Conservation (phyloP, 1,140 invertebrate genomes). For the Brachystomella parvula region DNA sequence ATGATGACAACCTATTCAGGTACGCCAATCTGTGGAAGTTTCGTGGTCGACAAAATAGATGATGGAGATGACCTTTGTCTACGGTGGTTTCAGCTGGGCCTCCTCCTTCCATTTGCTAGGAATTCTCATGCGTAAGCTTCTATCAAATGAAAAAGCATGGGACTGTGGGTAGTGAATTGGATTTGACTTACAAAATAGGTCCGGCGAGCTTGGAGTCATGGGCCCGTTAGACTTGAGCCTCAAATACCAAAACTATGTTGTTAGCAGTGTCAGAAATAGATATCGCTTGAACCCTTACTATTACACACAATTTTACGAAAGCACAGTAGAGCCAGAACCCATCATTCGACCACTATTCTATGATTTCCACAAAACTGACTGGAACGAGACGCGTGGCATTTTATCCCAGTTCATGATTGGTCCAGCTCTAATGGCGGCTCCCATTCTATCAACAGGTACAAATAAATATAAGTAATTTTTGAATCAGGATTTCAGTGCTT, state of each 20-base stretch:
- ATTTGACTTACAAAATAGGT: not conserved
- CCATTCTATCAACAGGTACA: conserved; percentile 22
- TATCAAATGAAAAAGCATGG: not conserved
- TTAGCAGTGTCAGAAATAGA: conserved; percentile 7
- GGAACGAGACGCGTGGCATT: not conserved
- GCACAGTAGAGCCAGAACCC: conserved; percentile 7
- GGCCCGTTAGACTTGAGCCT: conserved; percentile 20
- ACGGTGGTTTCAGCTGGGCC: conserved; percentile 34
- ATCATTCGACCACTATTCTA: conserved; percentile 21
- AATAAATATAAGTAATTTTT: not conserved
- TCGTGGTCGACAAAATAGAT: not conserved
- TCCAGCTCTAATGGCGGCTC: conserved; percentile 20
- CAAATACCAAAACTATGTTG: conserved; percentile 17
- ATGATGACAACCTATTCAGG: conserved; percentile 22
- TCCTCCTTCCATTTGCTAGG: conserved; percentile 29
- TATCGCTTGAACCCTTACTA: conserved; percentile 27
- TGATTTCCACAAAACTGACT: conserved; percentile 12
- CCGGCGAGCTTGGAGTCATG: not conserved
- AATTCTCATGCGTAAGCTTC: conserved; percentile 26
- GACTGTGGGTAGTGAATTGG: not conserved
- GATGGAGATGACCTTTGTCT: conserved; percentile 26
- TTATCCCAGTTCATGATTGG: conserved; percentile 33
- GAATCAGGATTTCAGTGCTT: not conserved
- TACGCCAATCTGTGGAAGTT: conserved; percentile 34
- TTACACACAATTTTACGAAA: conserved; percentile 19